phyloP scores from a whole-genome alignment of 2,797 vertebrate genomes.

The Eleutherodactylus coqui region DNA sequence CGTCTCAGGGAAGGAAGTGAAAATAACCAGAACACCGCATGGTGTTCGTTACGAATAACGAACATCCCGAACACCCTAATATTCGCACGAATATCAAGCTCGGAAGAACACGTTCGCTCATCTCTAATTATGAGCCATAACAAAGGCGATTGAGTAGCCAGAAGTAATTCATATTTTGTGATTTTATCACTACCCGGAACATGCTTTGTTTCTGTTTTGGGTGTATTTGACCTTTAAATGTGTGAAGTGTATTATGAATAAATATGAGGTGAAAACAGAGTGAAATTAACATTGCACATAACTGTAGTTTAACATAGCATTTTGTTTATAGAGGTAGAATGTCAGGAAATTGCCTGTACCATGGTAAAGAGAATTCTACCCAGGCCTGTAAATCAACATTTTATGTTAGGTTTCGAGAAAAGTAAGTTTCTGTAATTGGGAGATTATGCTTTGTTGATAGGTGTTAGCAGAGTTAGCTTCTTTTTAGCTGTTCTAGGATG shows the following conservation, averaged over 20 bases:
- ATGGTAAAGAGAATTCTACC: neutral
- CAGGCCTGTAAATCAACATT: neutral
- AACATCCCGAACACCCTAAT: too few species aligned
- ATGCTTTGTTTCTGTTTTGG: neutral
- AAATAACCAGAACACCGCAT: too few species aligned
- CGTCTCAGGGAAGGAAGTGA: too few species aligned
- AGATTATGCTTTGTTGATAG: constrained; percentile 45
- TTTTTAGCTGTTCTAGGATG: constrained; percentile 36
- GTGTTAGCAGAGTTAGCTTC: constrained; percentile 33
- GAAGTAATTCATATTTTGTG: neutral
- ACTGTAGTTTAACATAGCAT: neutral
- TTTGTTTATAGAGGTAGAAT: neutral
- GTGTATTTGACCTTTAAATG: neutral
- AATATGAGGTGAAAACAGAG: neutral
- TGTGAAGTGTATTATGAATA: neutral
- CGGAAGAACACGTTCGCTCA: too few species aligned
- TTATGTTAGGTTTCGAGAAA: neutral
- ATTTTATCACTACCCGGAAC: neutral
- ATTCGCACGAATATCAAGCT: too few species aligned
- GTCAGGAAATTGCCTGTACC: neutral
- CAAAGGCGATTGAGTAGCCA: neutral
- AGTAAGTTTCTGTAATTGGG: constrained; percentile 14
- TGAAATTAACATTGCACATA: neutral
- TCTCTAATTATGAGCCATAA: too few species aligned
- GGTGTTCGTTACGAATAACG: too few species aligned